phyloP scores from a whole-genome alignment of 1,140 invertebrate species.

The Macrotrachela quadricornifera region DNA sequence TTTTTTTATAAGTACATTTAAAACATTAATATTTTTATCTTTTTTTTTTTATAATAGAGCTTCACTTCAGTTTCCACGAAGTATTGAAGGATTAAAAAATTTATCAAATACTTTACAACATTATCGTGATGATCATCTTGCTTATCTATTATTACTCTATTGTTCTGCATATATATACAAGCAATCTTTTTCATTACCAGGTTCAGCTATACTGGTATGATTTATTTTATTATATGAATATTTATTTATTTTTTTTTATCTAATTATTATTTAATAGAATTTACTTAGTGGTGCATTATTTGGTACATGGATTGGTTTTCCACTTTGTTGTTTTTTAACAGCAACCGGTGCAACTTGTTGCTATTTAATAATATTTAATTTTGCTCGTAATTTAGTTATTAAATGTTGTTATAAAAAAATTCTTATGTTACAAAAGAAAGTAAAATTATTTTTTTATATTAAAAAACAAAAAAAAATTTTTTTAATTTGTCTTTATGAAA shows the following conservation, averaged over 20 bases:
- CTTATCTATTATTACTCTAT: slow-evolving; percentile 38
- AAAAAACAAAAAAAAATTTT: too few species aligned
- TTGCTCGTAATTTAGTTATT: slow-evolving; percentile 32
- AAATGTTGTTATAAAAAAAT: slow-evolving; percentile 33
- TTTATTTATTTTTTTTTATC: too few species aligned
- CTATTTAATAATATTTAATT: slow-evolving; percentile 36
- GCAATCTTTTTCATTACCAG: slow-evolving; percentile 44
- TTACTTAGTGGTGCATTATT: slow-evolving; percentile 40
- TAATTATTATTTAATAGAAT: slow-evolving; percentile 33
- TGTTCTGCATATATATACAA: slow-evolving; percentile 41
- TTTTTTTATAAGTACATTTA: too few species aligned
- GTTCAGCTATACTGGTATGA: slow-evolving; percentile 41
- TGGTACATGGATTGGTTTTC: slow-evolving; percentile 35
- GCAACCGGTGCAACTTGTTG: slow-evolving; percentile 39
- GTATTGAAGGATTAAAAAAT: slow-evolving; percentile 28
- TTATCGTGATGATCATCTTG: slow-evolving; percentile 33
- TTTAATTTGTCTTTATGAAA: too few species aligned
- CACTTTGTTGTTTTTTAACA: slow-evolving; percentile 36
- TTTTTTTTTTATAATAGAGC: slow-evolving; percentile 11
- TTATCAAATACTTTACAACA: slow-evolving; percentile 21
- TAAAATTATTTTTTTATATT: slow-evolving; percentile 11
- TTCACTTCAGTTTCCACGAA: slow-evolving; percentile 28
- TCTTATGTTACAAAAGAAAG: slow-evolving; percentile 31
- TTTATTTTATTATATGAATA: background rate
- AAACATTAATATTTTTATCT: too few species aligned